Evolutionary conservation across 1,140 invertebrate genomes (phyloP).

Genomic region (Carposina sasakii): DNA sequence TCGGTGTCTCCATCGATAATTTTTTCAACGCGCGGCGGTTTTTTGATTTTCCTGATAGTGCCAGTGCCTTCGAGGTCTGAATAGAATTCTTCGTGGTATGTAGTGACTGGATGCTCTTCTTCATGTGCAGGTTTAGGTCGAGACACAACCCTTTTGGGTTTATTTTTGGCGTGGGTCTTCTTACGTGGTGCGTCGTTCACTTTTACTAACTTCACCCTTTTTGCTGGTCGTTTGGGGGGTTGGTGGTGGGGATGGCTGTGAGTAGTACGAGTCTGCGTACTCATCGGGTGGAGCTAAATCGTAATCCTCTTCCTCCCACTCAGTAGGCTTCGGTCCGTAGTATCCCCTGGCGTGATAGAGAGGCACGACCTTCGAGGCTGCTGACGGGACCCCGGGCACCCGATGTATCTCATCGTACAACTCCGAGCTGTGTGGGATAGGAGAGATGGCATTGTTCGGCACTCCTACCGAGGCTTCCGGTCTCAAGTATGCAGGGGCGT

Average conservation of each 20-base stretch:
- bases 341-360: constrained; percentile 63
- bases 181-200: constrained; percentile 53
- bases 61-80: constrained; percentile 56
- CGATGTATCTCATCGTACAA: constrained; percentile 44
- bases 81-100: constrained; percentile 67
- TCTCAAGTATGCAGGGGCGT: constrained; percentile 61
- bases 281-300: constrained; percentile 38
- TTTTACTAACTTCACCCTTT: constrained; percentile 60
- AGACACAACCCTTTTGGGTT: constrained; percentile 49
- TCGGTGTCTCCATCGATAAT: constrained; percentile 69
- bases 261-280: constrained; percentile 29
- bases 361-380: constrained; percentile 58
- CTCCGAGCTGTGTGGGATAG: constrained; percentile 45
- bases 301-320: constrained; percentile 52
- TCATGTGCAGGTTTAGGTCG: constrained; percentile 36
- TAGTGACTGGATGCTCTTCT: constrained; percentile 54
- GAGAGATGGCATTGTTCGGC: constrained; percentile 47
- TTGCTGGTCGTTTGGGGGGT: constrained; percentile 28
- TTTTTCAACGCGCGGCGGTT: constrained; percentile 67
- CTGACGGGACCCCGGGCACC: constrained; percentile 25
- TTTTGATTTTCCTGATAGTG: constrained; percentile 60
- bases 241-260: constrained; percentile 27
- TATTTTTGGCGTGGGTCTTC: constrained; percentile 43
- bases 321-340: constrained; percentile 58
- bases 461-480: constrained; percentile 51